Percentiles rank a stretch among this genome's conserved stretches.
These are phyloP conservation scores for Matsumyia berberina DNA, from an alignment of 2,888 invertebrate genomes.

Conservation along the genomic window DNA sequence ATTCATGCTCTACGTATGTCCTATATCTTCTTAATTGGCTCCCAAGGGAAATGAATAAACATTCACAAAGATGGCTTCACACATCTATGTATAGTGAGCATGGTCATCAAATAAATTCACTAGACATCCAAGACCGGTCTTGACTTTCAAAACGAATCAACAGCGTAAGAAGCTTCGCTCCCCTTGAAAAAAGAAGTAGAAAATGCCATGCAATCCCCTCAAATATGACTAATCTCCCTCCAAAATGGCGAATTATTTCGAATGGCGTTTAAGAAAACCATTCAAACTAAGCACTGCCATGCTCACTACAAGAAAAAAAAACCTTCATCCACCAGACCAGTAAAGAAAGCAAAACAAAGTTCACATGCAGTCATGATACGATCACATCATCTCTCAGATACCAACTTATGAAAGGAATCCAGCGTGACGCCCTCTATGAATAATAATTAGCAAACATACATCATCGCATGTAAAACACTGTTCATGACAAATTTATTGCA, in stretches of 20 bases:
- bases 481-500: slow-evolving; percentile 67
- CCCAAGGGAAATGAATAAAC: neutral
- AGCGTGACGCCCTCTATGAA: slow-evolving; percentile 76
- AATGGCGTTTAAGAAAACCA: slow-evolving; percentile 34
- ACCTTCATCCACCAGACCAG: neutral
- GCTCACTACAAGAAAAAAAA: neutral
- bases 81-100: no score
- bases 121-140: no score
- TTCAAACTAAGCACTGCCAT: slow-evolving; percentile 9
- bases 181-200: no score
- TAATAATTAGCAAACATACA: slow-evolving; percentile 64
- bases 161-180: no score
- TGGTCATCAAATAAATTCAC: no score
- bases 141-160: no score
- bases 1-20: no score
- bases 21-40: slow-evolving; percentile 7
- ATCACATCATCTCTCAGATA: slow-evolving; percentile 62
- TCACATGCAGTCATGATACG: slow-evolving; percentile 64
- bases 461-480: slow-evolving; percentile 50
- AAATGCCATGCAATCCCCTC: no score
- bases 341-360: slow-evolving; percentile 18
- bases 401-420: slow-evolving; percentile 57
- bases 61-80: neutral
- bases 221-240: neutral
- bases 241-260: slow-evolving; percentile 38